Conservation (phyloP, 2,113 vertebrate species). For the Aplodontia rufa region DNA sequence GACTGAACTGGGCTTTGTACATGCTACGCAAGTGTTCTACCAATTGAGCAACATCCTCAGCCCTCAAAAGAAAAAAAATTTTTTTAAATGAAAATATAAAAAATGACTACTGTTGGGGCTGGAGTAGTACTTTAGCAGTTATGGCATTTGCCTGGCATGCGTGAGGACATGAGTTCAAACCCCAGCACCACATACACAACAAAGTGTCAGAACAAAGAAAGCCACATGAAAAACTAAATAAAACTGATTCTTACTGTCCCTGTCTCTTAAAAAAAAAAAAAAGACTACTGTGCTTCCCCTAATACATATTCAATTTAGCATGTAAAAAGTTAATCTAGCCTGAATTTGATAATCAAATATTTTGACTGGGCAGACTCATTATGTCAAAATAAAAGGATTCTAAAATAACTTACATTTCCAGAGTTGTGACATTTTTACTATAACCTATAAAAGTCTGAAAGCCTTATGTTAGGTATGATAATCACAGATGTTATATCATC, state of each 20-base stretch:
- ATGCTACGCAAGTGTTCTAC: no score
- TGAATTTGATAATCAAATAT: background rate
- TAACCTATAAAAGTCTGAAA: background rate
- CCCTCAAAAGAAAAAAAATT: no score
- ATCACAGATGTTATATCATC: background rate
- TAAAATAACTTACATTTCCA: background rate
- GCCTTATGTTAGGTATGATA: background rate
- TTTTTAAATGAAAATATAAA: slow-evolving; percentile 45
- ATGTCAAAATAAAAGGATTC: background rate
- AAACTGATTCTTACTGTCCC: no score
- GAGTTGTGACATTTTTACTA: background rate
- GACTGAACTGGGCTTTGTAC: no score
- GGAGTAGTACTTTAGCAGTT: no score
- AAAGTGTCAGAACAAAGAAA: no score
- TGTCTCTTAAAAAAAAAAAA: slow-evolving; percentile 38
- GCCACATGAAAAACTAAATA: no score
- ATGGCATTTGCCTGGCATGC: no score
- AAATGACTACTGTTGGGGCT: background rate
- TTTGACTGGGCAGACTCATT: background rate
- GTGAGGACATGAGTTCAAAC: no score
- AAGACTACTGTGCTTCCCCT: background rate
- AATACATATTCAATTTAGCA: background rate
- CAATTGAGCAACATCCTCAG: no score
- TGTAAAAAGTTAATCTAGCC: background rate
- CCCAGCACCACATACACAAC: no score